Evolutionary conservation across 2,888 invertebrate genomes (phyloP), one percentile per base, ranked within the genome.

Genomic region (Augiades crinisus): DNA sequence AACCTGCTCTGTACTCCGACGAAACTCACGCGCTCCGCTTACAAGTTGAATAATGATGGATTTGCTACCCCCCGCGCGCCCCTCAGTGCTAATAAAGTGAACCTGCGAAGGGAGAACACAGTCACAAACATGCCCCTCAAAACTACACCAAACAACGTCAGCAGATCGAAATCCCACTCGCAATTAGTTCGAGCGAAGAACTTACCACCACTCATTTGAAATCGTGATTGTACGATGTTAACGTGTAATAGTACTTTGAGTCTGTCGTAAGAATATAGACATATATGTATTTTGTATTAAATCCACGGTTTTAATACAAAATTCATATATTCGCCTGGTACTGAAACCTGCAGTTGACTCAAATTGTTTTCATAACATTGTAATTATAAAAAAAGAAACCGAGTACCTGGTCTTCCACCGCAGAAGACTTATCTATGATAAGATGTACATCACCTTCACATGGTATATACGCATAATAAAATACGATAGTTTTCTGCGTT

Each of bases 21-120:
- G 0, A 70, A 86, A 27, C 67, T 85, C 0, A 89, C 88, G 0
- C 59, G 88, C 30, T 86, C 88, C 0, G 79, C 86, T 19, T 52
- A 84, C 1, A 88, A 85, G 55, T 31, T 85, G 1, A 80, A 78
- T 37, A 72, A 77, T 19, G 82, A 82, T 31, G 84, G 81, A 0
- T 88, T 88, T 49, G 81, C 83, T 0, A 88, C 88, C 0, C 88
- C 88, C 4, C 70, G 87, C 1, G 75, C 86, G 1, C 88, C 88
- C 0, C 72, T 87, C 12, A 82, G 81, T 40, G 79, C 82, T 0
- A 74, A 68, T 47, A 85, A 84, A 64, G 59, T 66, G 0, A 80
- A 83, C 56, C 36, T 87, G 1, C 81, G 75, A 13, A 68, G 82
- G 45, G 81, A 80, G 38, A 78, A 83, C 55, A 80, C 84, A 2